Conservation (phyloP, 2,888 invertebrate species). For the Strigamia crassipes region DNA sequence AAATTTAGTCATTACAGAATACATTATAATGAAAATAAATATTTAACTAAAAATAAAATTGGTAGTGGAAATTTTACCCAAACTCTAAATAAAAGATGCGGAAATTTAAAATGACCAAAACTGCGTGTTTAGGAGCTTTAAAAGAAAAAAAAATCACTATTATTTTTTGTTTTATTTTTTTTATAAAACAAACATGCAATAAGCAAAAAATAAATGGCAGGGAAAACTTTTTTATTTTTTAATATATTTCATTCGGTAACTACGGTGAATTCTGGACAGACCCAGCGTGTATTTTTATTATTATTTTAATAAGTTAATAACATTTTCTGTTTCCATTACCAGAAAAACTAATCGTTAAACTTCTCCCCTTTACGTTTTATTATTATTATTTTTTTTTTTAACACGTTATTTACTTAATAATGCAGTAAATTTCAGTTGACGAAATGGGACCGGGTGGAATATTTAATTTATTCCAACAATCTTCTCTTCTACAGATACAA, state of each 20-base stretch:
- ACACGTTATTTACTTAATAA: slow-evolving; percentile 11
- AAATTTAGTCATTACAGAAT: not conserved
- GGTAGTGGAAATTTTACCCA: not conserved
- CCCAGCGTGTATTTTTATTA: no score
- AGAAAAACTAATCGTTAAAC: not conserved
- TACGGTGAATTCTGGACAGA: no score
- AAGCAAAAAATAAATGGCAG: no score
- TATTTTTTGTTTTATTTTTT: no score
- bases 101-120: not conserved
- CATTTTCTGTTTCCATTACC: not conserved
- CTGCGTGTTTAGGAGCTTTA: not conserved
- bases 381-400: not conserved
- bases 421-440: slow-evolving; percentile 9
- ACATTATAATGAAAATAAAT: slow-evolving; percentile 5
- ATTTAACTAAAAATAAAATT: not conserved
- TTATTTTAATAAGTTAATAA: no score
- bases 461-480: slow-evolving; percentile 40
- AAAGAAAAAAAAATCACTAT: no score
- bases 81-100: no score
- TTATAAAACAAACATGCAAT: no score
- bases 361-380: not conserved
- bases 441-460: slow-evolving; percentile 21
- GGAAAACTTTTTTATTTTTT: no score
- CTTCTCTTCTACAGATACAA: slow-evolving; percentile 13
- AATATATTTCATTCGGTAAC: no score